These are phyloP conservation scores for Litoditis marina DNA, from an alignment of 2,888 invertebrate species.

Conservation along the genomic window DNA sequence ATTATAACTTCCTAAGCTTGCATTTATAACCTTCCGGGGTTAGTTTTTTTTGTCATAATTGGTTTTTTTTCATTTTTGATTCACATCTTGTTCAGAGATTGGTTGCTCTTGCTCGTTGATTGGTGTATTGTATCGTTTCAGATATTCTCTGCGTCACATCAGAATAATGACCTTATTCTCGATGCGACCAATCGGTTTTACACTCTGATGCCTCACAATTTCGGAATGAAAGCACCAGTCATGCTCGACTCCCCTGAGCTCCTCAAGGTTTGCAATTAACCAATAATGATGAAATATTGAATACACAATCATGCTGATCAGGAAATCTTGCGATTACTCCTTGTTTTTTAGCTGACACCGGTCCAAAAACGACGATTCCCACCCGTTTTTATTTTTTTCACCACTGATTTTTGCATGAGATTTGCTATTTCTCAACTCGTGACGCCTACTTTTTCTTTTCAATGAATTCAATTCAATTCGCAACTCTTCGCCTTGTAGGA, in stretches of 20 bases:
- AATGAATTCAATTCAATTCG: no score
- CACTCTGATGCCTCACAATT: slow-evolving; percentile 89
- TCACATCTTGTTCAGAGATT: no score
- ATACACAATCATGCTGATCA: not conserved
- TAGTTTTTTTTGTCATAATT: no score
- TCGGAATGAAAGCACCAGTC: slow-evolving; percentile 80
- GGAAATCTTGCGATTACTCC: not conserved
- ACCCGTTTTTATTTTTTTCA: no score
- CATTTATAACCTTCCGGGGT: no score
- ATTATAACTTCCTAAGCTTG: no score
- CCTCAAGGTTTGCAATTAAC: slow-evolving; percentile 66
- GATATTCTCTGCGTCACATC: not conserved
- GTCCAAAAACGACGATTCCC: not conserved
- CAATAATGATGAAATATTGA: not conserved
- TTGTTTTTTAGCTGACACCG: not conserved
- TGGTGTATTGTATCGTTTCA: no score
- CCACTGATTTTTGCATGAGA: not conserved
- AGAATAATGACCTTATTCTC: slow-evolving; percentile 11
- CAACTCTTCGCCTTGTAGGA: no score
- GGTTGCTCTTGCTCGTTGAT: no score
- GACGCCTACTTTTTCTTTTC: no score
- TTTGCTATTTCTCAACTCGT: no score
- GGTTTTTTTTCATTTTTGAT: no score
- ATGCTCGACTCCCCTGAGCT: slow-evolving; percentile 75
- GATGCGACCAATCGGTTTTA: slow-evolving; percentile 71